These are phyloP conservation scores for Antennarius striatus DNA, from an alignment of 2,113 vertebrate genomes.

Conservation along the genomic window DNA sequence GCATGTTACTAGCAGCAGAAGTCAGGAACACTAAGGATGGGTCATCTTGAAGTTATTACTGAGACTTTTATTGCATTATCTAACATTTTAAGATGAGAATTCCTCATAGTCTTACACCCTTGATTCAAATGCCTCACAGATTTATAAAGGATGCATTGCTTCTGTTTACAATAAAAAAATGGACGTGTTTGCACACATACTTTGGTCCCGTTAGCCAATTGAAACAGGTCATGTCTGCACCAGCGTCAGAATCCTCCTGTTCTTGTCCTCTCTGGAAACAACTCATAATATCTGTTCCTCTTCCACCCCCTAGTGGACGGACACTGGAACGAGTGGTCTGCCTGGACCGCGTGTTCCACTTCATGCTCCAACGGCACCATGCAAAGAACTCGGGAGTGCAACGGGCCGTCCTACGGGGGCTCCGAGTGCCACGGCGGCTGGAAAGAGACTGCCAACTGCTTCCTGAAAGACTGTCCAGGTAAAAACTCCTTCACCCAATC, in stretches of 20 bases:
- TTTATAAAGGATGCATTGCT: too few species aligned
- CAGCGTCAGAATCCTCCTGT: too few species aligned
- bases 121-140: too few species aligned
- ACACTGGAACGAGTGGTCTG: conserved; percentile 96
- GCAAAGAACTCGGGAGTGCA: conserved; percentile 93
- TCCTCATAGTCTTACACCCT: too few species aligned
- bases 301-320: conserved; percentile 91
- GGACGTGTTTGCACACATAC: too few species aligned
- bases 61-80: too few species aligned
- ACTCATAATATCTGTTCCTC: conserved; percentile 24
- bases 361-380: conserved; percentile 95
- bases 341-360: conserved; percentile 90
- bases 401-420: conserved; percentile 94
- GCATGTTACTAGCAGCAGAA: too few species aligned
- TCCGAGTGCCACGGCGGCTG: conserved; percentile 93
- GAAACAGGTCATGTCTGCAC: neutral
- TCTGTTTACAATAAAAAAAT: too few species aligned
- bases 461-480: conserved; percentile 95
- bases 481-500: conserved; percentile 6
- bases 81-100: too few species aligned
- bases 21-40: too few species aligned
- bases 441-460: conserved; percentile 89
- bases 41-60: too few species aligned
- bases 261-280: neutral
- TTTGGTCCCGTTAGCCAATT: too few species aligned